Conservation (phyloP, 2,113 vertebrate genomes). For the Gnathonemus echidnorhynchus region DNA sequence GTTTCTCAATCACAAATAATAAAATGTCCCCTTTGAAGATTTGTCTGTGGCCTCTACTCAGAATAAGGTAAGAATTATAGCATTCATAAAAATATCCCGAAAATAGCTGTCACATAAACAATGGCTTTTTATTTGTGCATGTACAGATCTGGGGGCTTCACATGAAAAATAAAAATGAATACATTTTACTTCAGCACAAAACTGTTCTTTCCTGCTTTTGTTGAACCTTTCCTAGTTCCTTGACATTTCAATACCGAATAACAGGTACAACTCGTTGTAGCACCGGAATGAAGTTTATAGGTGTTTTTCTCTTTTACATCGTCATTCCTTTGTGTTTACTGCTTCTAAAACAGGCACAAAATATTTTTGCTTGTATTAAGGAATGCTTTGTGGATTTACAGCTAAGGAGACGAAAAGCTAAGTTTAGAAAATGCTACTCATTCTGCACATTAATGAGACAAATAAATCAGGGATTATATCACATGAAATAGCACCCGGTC, state of each 20-base stretch:
- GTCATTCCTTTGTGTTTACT: slow-evolving; percentile 1
- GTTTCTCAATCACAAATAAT: slow-evolving; percentile 43
- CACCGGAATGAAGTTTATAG: neutral
- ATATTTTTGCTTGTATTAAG: neutral
- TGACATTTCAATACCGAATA: neutral
- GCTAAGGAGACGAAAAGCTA: neutral
- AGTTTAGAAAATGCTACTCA: slow-evolving; percentile 8
- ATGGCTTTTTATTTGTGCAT: neutral
- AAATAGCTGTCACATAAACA: neutral
- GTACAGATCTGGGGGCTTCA: neutral
- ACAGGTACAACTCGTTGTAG: neutral
- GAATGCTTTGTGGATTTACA: neutral
- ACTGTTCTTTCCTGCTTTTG: neutral
- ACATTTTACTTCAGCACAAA: neutral
- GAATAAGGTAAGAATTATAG: neutral
- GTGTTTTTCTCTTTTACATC: neutral
- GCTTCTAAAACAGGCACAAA: neutral
- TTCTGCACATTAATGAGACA: neutral
- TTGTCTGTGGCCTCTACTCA: slow-evolving; percentile 11
- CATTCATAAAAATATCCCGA: neutral
- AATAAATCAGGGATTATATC: neutral
- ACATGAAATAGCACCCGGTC: neutral
- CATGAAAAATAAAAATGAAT: neutral
- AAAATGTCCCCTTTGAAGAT: slow-evolving; percentile 22
- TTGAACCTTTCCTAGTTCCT: neutral